Evolutionary conservation across 35 echinoderm and acorn worm species (phyloP).

Genomic region (Chiridota heheva): DNA sequence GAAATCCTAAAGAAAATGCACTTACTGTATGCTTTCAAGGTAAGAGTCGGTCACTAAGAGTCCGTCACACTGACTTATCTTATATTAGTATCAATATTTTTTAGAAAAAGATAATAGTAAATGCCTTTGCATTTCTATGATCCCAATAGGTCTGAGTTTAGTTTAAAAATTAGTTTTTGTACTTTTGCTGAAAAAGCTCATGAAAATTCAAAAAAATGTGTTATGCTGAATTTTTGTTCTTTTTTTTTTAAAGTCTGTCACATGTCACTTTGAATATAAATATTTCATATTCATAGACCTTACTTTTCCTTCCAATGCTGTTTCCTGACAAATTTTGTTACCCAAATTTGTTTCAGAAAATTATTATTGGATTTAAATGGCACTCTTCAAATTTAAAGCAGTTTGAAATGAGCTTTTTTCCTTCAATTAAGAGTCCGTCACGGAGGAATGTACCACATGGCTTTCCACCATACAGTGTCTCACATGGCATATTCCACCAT

Average conservation of each 20-base stretch:
- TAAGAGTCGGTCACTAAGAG: no score
- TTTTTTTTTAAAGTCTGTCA: slow-evolving; percentile 14
- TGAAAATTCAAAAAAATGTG: slow-evolving; percentile 27
- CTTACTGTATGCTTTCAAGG: slow-evolving; percentile 19
- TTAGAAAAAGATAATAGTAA: not conserved
- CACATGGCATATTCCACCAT: no score
- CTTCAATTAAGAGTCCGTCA: slow-evolving; percentile 34
- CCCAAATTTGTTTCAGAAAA: slow-evolving; percentile 22
- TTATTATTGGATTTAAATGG: slow-evolving; percentile 13
- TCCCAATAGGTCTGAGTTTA: slow-evolving; percentile 9
- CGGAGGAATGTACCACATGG: slow-evolving; percentile 31
- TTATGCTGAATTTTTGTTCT: no score
- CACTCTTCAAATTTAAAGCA: slow-evolving; percentile 13
- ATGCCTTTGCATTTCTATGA: not conserved
- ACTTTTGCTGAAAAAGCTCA: slow-evolving; percentile 30
- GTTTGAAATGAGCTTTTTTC: slow-evolving; percentile 21
- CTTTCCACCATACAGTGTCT: no score
- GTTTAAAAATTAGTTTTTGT: not conserved
- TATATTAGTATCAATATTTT: slow-evolving; percentile 12
- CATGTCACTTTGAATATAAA: slow-evolving; percentile 22
- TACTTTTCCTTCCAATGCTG: slow-evolving; percentile 1
- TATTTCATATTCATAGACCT: slow-evolving; percentile 21
- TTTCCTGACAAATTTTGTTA: slow-evolving; percentile 13
- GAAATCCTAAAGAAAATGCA: slow-evolving; percentile 5
- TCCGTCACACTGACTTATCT: slow-evolving; percentile 2